Percentiles rank a stretch among this genome's conserved stretches.
Evolutionary conservation across 2,888 invertebrate genomes (phyloP).

Genomic region (Carabus problematicus): DNA sequence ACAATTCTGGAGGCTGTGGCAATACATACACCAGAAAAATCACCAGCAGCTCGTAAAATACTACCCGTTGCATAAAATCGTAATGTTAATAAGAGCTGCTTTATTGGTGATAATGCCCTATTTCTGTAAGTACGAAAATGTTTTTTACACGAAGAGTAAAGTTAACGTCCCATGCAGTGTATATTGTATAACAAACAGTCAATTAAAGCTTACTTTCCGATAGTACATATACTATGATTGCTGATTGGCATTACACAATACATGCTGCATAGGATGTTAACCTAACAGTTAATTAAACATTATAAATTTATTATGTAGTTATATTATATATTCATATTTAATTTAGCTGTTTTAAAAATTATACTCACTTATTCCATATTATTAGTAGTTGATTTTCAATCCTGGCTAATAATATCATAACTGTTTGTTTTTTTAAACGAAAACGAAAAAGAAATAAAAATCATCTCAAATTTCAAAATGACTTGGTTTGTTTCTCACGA

Average conservation of each 20-base stretch:
- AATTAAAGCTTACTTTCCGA: background rate
- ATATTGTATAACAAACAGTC: conserved; percentile 3
- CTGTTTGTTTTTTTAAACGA: conserved; percentile 25
- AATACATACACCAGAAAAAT: conserved; percentile 21
- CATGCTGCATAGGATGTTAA: too few species aligned
- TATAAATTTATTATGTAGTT: too few species aligned
- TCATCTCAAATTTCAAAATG: conserved; percentile 20
- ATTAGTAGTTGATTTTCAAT: conserved; percentile 13
- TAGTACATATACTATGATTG: too few species aligned
- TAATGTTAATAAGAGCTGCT: conserved; percentile 20
- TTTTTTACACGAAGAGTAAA: too few species aligned
- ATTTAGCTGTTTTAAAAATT: too few species aligned
- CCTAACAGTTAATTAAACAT: too few species aligned
- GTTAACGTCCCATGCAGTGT: background rate
- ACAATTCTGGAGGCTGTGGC: conserved; percentile 16
- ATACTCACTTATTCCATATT: conserved; percentile 8
- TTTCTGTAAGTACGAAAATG: background rate
- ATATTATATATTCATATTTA: too few species aligned
- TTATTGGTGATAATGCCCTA: conserved; percentile 20
- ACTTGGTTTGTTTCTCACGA: background rate
- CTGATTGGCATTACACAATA: too few species aligned
- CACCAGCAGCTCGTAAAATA: conserved; percentile 14
- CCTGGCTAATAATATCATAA: conserved; percentile 5
- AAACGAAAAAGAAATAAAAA: conserved; percentile 19
- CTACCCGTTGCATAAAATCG: too few species aligned